Evolutionary conservation across 2,888 invertebrate genomes (phyloP), one percentile per base, ranked within the genome.

Genomic region (Leptinotarsa peninsularis): DNA sequence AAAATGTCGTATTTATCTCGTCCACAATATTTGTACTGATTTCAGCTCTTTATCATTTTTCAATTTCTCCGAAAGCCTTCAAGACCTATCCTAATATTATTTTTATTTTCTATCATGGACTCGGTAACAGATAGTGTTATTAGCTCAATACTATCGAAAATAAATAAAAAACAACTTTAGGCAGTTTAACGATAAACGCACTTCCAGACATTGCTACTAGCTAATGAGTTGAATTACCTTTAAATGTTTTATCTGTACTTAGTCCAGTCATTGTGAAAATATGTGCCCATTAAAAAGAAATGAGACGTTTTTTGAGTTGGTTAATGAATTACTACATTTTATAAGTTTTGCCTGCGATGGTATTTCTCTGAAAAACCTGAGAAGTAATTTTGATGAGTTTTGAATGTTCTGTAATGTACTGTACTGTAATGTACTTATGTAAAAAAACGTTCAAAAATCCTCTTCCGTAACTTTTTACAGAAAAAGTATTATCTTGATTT

Each of bases 21-120:
- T 71, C 60, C 66, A 66, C 74, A 78, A 78, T 78, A 74, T 78
- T 78, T 78, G 71, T 74, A 72, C 68, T 68, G 71, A 67, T 71
- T 58, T 49, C 49, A 33, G 68, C 52, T 67, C 15, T 49, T 76
- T 71, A 77, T 76, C 72, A 50, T 75, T 75, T 73, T 78, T 73
- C 67, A 67, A 69, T 49, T 75, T 75, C 71, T 66, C 33, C 49
- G 76, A 75, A 76, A 49, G 63, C 15, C n/a, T 58, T 67, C 68
- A 49, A 7, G 68, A 71, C 69, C 73, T 71, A 73, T 54, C 71
- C 73, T 52, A 75, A 78, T 63, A 71, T 33, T 66, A 71, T 75
- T 77, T 76, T 67, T 69, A 73, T 78, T 76, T 76, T 76, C 67
- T 63, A 74, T 69, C 70, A 15, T 33, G 58, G 14, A 21, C 68